Evolutionary conservation across 37 sponge, comb jelly and placozoan species (phyloP), one percentile per base, ranked within the genome.

Genomic region (Eunapius fragilis): DNA sequence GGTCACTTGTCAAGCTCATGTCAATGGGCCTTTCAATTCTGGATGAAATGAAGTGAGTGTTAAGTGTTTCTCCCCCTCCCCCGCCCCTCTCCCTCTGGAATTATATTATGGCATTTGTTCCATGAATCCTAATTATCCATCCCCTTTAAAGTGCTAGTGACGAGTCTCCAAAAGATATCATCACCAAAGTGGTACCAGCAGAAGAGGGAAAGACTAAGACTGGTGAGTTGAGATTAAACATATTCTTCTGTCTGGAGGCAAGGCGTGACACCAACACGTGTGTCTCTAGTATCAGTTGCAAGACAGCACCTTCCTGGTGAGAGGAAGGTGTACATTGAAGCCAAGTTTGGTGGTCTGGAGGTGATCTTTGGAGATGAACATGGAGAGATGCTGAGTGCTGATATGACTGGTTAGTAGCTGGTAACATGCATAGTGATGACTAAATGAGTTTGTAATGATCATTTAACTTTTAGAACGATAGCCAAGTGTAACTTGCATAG

Each of bases 1-100:
- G 89, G 26, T 82, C 89, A 1, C 75, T 89, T 23, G 37, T 71
- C 37, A 79, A 86, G 24, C 83, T 93, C 28, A 7, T 89, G 41
- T 50, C 72, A 12, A 48, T 93, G 9, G 49, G 38, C 4, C 70
- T 72, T 22, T 31, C 50, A 23, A 31, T 87, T n/a, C 5, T 23
- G 6, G 75, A 71, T 33, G 88, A 27, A 24, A 25, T 87, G 7
- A 87, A 71, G 88, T 81, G 37, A 50, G 87, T 80, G 31, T 71
- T 48, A 22, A 32, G 38, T 35, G 27, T 32, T 33, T 32, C 48
- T n/a, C n/a, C n/a, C n/a, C n/a, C n/a, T n/a, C n/a, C n/a, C n/a
- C n/a, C n/a, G n/a, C n/a, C n/a, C n/a, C n/a, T n/a, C 22, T 25
- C 79, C 41, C 41, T 6, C 14, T 10, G 6, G 58, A 58, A 1